These are phyloP conservation scores for Ditula angustiorana DNA, from an alignment of 2,888 invertebrate species.

Conservation along the genomic window DNA sequence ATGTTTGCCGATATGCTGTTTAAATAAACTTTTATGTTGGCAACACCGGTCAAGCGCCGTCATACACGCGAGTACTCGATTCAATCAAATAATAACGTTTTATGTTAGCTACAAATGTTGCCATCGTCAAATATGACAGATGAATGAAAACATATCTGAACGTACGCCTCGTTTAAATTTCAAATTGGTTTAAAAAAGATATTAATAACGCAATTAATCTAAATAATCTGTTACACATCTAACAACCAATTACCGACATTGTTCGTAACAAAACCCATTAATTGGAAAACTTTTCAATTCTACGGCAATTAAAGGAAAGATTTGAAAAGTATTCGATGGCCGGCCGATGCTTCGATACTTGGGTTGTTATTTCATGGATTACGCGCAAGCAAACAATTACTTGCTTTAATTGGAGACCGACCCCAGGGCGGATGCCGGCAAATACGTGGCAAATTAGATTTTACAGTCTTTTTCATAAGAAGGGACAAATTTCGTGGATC, in stretches of 20 bases:
- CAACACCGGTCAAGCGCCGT: constrained; percentile 29
- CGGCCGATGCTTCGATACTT: constrained; percentile 20
- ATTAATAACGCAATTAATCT: constrained; percentile 31
- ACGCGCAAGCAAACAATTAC: constrained; percentile 31
- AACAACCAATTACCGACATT: constrained; percentile 22
- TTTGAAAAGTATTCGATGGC: constrained; percentile 27
- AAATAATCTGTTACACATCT: constrained; percentile 29
- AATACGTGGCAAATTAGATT: background rate
- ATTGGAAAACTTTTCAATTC: constrained; percentile 35
- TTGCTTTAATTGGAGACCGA: constrained; percentile 23
- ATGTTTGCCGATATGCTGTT: constrained; percentile 32
- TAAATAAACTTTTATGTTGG: constrained; percentile 37
- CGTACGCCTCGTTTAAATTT: background rate
- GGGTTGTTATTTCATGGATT: constrained; percentile 8
- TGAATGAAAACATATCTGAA: background rate
- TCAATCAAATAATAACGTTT: constrained; percentile 34
- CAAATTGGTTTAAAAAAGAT: constrained; percentile 14
- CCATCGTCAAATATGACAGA: background rate
- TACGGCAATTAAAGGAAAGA: constrained; percentile 29
- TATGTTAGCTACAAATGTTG: constrained; percentile 19
- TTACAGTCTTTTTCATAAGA: background rate
- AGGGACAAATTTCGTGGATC: background rate
- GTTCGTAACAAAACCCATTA: constrained; percentile 33
- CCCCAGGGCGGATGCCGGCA: background rate
- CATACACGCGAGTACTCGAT: constrained; percentile 19